Evolutionary conservation across 2,113 vertebrate species (phyloP).

Genomic region (Circaetus gallicus): DNA sequence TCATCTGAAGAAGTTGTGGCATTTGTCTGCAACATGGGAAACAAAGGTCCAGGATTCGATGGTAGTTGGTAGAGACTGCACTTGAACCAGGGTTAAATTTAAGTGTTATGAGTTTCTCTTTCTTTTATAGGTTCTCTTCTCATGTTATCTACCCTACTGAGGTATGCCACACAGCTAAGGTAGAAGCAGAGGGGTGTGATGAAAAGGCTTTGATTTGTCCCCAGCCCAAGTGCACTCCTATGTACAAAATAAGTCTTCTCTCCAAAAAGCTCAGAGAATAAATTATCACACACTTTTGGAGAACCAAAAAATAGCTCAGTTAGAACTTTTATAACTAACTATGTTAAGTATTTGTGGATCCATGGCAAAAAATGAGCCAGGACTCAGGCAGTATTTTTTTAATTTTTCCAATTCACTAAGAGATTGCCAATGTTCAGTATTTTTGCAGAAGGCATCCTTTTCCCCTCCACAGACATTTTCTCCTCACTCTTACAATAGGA

Average conservation of each 20-base stretch:
- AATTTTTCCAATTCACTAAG: not conserved
- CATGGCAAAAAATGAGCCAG: not conserved
- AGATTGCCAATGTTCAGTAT: not conserved
- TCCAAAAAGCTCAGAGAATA: not conserved
- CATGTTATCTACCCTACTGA: fast-evolving
- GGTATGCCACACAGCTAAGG: not conserved
- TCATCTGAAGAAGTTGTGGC: not conserved
- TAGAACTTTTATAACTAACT: no score
- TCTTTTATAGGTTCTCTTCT: not conserved
- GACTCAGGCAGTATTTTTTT: not conserved
- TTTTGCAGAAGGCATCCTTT: not conserved
- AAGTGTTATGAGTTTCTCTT: not conserved
- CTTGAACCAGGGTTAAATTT: not conserved
- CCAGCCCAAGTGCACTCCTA: not conserved
- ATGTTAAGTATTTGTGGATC: not conserved
- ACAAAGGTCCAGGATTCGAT: not conserved
- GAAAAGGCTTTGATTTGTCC: not conserved
- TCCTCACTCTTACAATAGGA: not conserved
- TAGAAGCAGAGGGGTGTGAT: not conserved
- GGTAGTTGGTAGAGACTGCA: not conserved
- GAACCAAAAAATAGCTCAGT: not conserved
- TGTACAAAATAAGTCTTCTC: not conserved
- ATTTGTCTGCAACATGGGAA: not conserved
- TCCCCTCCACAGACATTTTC: not conserved
- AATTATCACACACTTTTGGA: not conserved